A percentile compares a stretch with the other conserved stretches of the same genome.
These are phyloP conservation scores for Hippocampus abdominalis DNA, from an alignment of 2,113 vertebrate genomes.

Conservation along the genomic window DNA sequence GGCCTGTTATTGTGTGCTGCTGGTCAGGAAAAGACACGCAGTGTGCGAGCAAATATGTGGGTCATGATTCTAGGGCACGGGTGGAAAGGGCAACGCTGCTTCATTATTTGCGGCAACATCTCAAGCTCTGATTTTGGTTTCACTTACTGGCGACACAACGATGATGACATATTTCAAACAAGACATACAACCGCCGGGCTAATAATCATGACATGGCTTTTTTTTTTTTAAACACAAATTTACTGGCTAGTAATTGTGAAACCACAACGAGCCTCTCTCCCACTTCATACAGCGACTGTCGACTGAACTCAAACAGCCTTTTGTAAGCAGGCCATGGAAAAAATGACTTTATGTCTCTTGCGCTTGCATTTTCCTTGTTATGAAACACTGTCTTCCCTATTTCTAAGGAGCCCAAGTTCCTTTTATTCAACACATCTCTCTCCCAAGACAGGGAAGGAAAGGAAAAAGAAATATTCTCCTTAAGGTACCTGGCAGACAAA, in stretches of 20 bases:
- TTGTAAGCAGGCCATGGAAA: slow-evolving; percentile 53
- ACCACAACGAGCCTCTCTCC: slow-evolving; percentile 22
- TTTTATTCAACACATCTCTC: slow-evolving; percentile 9
- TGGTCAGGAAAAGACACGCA: slow-evolving; percentile 47
- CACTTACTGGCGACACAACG: not conserved
- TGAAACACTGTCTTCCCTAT: slow-evolving; percentile 42
- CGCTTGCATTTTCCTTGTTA: slow-evolving; percentile 56
- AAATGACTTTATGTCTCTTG: slow-evolving; percentile 58
- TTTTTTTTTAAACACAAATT: slow-evolving; percentile 24
- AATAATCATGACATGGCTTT: not conserved
- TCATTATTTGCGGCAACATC: slow-evolving; percentile 31
- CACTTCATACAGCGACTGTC: slow-evolving; percentile 21
- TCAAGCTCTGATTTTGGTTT: slow-evolving; percentile 18
- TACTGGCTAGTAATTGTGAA: slow-evolving; percentile 22
- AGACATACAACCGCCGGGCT: not conserved
- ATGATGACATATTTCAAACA: not conserved
- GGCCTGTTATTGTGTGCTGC: slow-evolving; percentile 51
- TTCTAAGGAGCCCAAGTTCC: slow-evolving; percentile 23
- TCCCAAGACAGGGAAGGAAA: slow-evolving; percentile 13
- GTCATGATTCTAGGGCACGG: slow-evolving; percentile 64
- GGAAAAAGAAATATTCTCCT: slow-evolving; percentile 11
- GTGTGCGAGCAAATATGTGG: slow-evolving; percentile 65
- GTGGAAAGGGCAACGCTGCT: slow-evolving; percentile 57
- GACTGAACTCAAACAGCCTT: slow-evolving; percentile 44
- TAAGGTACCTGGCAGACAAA: slow-evolving; percentile 7